Percentiles rank a stretch among this genome's conserved stretches.
Evolutionary conservation across 2,113 vertebrate species (phyloP).

Genomic region (Crotalus horridus): DNA sequence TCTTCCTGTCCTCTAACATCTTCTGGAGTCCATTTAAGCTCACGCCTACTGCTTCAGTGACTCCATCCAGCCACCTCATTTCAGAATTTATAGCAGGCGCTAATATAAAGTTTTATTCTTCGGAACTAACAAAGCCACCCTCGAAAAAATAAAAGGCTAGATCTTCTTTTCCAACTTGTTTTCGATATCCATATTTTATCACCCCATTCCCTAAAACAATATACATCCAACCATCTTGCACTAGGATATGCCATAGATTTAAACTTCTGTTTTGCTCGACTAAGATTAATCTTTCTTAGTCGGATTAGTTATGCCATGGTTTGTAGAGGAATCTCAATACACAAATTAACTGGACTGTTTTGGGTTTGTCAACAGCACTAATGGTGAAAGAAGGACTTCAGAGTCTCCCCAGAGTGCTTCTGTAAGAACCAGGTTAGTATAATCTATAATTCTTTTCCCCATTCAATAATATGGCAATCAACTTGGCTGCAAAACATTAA

Average conservation of each 20-base stretch:
- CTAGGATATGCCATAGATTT: neutral
- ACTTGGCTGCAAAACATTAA: neutral
- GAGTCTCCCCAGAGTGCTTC: neutral
- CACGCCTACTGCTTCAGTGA: too few species aligned
- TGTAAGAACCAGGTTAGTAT: constrained; percentile 16
- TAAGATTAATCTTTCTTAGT: neutral
- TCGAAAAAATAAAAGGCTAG: neutral
- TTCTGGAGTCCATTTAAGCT: too few species aligned
- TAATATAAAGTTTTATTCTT: too few species aligned
- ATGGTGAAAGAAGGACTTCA: neutral
- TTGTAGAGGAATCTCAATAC: neutral
- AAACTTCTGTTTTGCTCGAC: neutral
- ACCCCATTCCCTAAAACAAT: neutral
- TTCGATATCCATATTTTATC: neutral
- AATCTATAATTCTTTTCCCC: neutral
- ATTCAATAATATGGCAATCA: neutral
- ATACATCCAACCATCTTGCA: neutral
- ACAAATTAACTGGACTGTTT: neutral
- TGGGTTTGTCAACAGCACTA: constrained; percentile 23
- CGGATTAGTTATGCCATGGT: neutral
- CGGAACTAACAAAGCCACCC: too few species aligned
- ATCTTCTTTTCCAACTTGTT: neutral
- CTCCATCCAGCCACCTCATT: too few species aligned
- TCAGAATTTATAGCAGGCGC: too few species aligned
- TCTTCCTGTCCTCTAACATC: too few species aligned